These are phyloP conservation scores for Chloroceryle aenea DNA, from an alignment of 2,113 vertebrate genomes.

Conservation along the genomic window DNA sequence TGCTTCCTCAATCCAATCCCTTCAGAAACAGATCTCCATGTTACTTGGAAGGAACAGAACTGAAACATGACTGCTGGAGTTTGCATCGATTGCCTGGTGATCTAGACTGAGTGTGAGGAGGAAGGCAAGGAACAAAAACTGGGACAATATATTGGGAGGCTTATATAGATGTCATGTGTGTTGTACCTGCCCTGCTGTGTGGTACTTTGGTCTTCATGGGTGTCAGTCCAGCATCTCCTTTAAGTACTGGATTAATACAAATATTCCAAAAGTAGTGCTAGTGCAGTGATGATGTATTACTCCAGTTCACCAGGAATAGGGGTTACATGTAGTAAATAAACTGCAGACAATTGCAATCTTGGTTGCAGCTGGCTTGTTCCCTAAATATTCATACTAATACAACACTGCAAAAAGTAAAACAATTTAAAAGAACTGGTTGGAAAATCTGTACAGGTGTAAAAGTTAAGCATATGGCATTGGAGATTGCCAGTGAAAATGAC, in stretches of 20 bases:
- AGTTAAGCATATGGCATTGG: slow-evolving; percentile 76
- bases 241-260: background rate
- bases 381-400: slow-evolving; percentile 77
- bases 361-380: slow-evolving; percentile 69
- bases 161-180: background rate
- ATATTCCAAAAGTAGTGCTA: background rate
- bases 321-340: slow-evolving; percentile 2
- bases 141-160: background rate
- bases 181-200: background rate
- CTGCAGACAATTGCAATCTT: slow-evolving; percentile 4
- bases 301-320: background rate
- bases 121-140: background rate
- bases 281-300: background rate
- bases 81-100: background rate
- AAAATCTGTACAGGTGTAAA: slow-evolving; percentile 78
- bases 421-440: slow-evolving; percentile 63
- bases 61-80: background rate
- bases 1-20: slow-evolving; percentile 23
- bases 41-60: slow-evolving; percentile 13
- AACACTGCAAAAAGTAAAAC: slow-evolving; percentile 70
- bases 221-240: background rate
- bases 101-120: background rate
- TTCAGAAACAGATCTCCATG: slow-evolving; percentile 15
- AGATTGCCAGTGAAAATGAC: slow-evolving; percentile 76
- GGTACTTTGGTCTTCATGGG: background rate